Percentiles rank a stretch among this genome's conserved stretches.
phyloP scores from a whole-genome alignment of 2,113 vertebrate species.

The Vulpes vulpes region DNA sequence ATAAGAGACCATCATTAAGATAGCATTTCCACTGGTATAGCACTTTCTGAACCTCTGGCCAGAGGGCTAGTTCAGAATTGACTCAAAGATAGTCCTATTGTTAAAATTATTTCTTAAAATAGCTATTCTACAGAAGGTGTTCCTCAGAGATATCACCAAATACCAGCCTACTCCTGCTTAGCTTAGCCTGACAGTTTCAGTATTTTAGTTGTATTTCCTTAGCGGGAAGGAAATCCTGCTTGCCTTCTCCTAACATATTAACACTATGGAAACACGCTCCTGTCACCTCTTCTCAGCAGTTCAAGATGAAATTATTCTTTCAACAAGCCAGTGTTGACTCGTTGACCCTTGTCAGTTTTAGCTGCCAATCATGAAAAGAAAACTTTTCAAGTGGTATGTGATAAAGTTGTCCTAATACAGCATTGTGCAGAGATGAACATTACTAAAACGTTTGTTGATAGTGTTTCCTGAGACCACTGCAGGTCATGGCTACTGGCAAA shows the following conservation, averaged over 20 bases:
- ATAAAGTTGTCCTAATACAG: background rate
- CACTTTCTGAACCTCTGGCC: background rate
- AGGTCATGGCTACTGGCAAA: background rate
- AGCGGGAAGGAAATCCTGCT: background rate
- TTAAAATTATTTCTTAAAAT: slow-evolving; percentile 34
- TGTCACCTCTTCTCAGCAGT: background rate
- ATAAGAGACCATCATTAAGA: background rate
- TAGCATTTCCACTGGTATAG: background rate
- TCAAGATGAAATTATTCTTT: slow-evolving; percentile 36
- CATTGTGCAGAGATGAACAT: background rate
- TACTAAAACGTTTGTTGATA: slow-evolving; percentile 45
- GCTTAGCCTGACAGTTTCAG: slow-evolving; percentile 30
- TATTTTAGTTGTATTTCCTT: slow-evolving; percentile 22
- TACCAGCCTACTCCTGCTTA: background rate
- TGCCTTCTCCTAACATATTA: slow-evolving; percentile 51
- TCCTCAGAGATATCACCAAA: slow-evolving; percentile 24
- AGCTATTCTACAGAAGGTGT: background rate
- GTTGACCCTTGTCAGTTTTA: background rate
- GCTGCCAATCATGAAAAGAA: slow-evolving; percentile 24
- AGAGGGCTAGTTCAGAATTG: background rate
- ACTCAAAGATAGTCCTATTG: background rate
- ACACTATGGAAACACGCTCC: background rate
- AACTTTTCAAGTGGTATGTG: background rate
- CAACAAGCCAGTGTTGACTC: background rate
- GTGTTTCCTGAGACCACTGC: background rate